Conservation (phyloP, 2,888 invertebrate species). For the Hymenopus coronatus region DNA sequence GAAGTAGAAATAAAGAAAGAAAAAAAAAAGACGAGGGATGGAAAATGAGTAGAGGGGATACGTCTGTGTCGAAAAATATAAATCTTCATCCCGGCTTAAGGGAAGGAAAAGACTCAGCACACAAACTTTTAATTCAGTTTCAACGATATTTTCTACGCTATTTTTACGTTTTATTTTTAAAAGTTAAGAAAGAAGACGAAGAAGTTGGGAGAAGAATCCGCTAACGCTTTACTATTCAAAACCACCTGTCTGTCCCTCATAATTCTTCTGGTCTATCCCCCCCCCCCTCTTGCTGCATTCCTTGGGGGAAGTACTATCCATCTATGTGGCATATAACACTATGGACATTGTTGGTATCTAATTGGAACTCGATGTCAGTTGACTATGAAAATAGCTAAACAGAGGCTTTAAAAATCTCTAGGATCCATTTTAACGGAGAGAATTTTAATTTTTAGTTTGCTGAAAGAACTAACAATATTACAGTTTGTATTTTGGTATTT, state of each 20-base stretch:
- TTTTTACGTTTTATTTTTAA: not conserved
- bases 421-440: too few species aligned
- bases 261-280: not conserved
- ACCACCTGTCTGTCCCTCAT: slow-evolving; percentile 20
- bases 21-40: not conserved
- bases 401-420: too few species aligned
- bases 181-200: not conserved
- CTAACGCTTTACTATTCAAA: not conserved
- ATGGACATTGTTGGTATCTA: too few species aligned
- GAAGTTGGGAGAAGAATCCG: slow-evolving; percentile 4
- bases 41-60: not conserved
- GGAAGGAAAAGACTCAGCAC: slow-evolving; percentile 5
- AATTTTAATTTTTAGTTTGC: too few species aligned
- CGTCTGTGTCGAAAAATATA: slow-evolving; percentile 1
- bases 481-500: too few species aligned
- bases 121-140: slow-evolving; percentile 27
- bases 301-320: not conserved
- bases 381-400: too few species aligned
- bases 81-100: slow-evolving; percentile 2
- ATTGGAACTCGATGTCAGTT: too few species aligned
- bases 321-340: too few species aligned
- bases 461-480: too few species aligned
- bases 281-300: not conserved
- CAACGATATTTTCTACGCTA: slow-evolving; percentile 21
- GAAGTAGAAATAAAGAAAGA: not conserved